These are phyloP conservation scores for Creontiades dilutus DNA, from an alignment of 2,888 invertebrate species.

Conservation along the genomic window DNA sequence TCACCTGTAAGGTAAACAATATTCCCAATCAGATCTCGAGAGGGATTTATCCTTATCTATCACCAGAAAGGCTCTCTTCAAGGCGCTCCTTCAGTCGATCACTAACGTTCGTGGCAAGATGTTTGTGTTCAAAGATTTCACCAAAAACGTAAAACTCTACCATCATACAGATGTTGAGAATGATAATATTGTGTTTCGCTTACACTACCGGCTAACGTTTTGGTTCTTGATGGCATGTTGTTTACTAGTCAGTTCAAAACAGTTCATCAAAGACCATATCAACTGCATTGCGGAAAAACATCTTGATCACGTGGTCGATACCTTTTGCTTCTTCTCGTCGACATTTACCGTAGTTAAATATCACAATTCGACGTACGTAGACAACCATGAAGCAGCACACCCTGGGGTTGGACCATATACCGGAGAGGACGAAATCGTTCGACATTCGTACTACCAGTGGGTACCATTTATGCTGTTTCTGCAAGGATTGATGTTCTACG, in stretches of 20 bases:
- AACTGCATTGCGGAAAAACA: conserved; percentile 95
- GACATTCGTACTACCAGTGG: conserved; percentile 98
- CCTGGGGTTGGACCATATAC: conserved; percentile 90
- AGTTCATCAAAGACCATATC: conserved; percentile 98
- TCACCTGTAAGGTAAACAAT: conserved; percentile 22
- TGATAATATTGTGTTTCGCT: conserved; percentile 95
- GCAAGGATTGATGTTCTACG: conserved; percentile 90
- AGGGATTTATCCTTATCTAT: conserved; percentile 13
- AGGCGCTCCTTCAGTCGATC: background rate
- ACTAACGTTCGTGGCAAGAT: conserved; percentile 46
- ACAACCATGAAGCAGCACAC: conserved; percentile 89
- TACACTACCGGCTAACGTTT: conserved; percentile 96
- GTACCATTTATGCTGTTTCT: conserved; percentile 92
- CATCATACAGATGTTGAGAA: conserved; percentile 84
- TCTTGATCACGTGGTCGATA: conserved; percentile 93
- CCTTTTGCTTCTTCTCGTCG: conserved; percentile 92
- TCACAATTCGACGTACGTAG: conserved; percentile 84
- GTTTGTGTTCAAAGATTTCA: conserved; percentile 73
- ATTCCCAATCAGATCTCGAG: conserved; percentile 33
- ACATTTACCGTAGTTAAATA: conserved; percentile 94
- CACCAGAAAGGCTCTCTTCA: background rate
- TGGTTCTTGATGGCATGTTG: conserved; percentile 94
- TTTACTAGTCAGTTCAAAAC: conserved; percentile 93
- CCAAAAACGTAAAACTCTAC: conserved; percentile 55
- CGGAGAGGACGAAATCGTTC: conserved; percentile 89